These are phyloP conservation scores for Sarcophaga rosellei DNA, from an alignment of 2,888 invertebrate genomes.

Conservation along the genomic window DNA sequence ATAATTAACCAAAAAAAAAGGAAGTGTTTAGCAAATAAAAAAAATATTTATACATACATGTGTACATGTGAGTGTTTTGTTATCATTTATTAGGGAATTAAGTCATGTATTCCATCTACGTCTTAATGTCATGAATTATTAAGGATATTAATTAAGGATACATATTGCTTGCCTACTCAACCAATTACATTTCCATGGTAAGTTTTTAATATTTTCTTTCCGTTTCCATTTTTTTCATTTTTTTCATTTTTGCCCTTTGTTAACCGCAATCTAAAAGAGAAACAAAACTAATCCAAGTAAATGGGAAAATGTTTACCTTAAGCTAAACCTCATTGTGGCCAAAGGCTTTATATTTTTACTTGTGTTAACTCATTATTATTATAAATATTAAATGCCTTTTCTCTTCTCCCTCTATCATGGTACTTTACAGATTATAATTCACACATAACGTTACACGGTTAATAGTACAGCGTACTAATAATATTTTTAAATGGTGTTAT, in stretches of 20 bases:
- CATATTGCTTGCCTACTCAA: constrained; percentile 21
- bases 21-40: too few relatives aligned
- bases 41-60: not conserved
- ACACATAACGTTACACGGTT: too few relatives aligned
- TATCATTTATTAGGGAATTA: constrained; percentile 43
- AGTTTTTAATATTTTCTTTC: constrained; percentile 37
- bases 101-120: constrained; percentile 31
- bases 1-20: too few relatives aligned
- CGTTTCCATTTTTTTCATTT: not conserved
- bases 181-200: constrained; percentile 50
- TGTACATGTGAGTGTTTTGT: constrained; percentile 24
- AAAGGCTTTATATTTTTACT: not conserved
- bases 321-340: constrained; percentile 39
- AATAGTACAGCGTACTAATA: too few relatives aligned
- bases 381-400: not conserved
- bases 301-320: not conserved
- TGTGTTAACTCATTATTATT: not conserved
- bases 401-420: too few relatives aligned
- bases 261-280: not conserved
- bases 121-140: constrained; percentile 52
- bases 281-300: not conserved
- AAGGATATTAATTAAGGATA: constrained; percentile 67
- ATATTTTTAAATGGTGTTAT: too few relatives aligned
- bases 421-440: too few relatives aligned
- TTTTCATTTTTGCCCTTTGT: not conserved